Conservation (phyloP, 1,140 invertebrate genomes). For the Trichomalopsis sarcophagae region DNA sequence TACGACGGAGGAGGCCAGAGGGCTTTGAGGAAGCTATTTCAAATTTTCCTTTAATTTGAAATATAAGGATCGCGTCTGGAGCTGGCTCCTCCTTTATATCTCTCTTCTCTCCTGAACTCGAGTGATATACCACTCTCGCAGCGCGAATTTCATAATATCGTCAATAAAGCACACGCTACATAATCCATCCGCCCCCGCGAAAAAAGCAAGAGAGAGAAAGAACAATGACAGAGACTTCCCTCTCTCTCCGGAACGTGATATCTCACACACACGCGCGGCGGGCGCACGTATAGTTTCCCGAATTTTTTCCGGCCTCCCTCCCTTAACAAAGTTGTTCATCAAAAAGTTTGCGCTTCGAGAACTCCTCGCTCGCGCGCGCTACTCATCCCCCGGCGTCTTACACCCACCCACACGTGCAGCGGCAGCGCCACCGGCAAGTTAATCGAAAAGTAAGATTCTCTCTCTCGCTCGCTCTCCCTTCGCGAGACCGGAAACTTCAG, state of each 20-base stretch:
- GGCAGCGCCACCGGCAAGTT: conserved; percentile 21
- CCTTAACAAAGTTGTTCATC: conserved; percentile 53
- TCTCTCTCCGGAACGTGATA: conserved; percentile 32
- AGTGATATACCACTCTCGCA: neutral
- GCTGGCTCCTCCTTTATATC: conserved; percentile 13
- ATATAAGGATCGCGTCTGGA: conserved; percentile 61
- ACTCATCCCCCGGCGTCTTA: neutral
- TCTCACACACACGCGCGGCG: neutral
- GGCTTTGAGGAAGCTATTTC: conserved; percentile 65
- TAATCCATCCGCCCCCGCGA: neutral
- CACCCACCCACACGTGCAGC: neutral
- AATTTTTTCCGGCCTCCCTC: conserved; percentile 29
- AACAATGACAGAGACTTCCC: conserved; percentile 17
- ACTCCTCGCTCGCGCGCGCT: conserved; percentile 3
- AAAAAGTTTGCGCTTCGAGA: conserved; percentile 50
- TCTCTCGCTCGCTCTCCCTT: neutral
- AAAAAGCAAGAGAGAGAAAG: no score
- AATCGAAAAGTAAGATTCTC: conserved; percentile 52
- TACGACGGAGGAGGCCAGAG: conserved; percentile 41
- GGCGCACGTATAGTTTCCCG: conserved; percentile 16
- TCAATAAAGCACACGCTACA: neutral
- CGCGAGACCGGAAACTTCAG: conserved; percentile 20
- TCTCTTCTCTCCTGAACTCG: neutral
- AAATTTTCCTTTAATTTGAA: conserved; percentile 70
- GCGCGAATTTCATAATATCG: neutral